Evolutionary conservation across 2,888 invertebrate species (phyloP), one percentile per base, ranked within the genome.

Genomic region (Caenorhabditis panamensis): DNA sequence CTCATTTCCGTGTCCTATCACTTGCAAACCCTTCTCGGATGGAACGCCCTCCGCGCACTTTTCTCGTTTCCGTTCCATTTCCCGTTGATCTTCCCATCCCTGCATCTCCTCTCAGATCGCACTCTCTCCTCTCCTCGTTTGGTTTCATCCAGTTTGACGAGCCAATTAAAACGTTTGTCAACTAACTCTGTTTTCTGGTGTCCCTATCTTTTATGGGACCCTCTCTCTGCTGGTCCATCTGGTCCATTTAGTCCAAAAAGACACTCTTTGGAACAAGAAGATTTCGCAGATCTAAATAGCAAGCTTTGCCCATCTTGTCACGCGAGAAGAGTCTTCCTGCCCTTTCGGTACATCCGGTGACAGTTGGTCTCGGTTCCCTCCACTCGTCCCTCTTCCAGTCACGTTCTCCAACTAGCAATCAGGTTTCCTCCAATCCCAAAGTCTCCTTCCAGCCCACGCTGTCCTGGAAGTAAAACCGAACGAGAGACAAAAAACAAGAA

Each of bases 131-230:
- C n/a, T n/a, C n/a, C 62, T 54, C 22, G 20, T n/a, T 44, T 62
- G 31, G 22, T 31, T 47, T 31, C 22, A 49, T 59, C 41, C n/a
- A 53, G 11, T 53, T 56, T 37, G 22, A 18, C 36, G 36, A 69
- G 66, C 71, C 78, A 78, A 78, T 78, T 78, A 78, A 78, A 71
- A 64, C 58, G 59, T 71, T 78, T 71, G 62, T 76, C 18, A 37
- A 59, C 36, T 36, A 31, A 31, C 24, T 61, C 49, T 4, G 36
- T 41, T 66, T 37, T 31, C 5, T 31, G 31, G 31, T 31, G 31
- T 9, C 31, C 51, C 37, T 16, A 13, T 54, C 26, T 69, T 54
- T 53, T 53, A 49, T 26, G 36, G 8, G 51, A 36, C 8, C 31
- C 22, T 24, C 58, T 24, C 47, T n/a, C 56, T 49, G 41, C 13